Conservation (phyloP, 2,797 vertebrate genomes). For the Anguilla megastoma region DNA sequence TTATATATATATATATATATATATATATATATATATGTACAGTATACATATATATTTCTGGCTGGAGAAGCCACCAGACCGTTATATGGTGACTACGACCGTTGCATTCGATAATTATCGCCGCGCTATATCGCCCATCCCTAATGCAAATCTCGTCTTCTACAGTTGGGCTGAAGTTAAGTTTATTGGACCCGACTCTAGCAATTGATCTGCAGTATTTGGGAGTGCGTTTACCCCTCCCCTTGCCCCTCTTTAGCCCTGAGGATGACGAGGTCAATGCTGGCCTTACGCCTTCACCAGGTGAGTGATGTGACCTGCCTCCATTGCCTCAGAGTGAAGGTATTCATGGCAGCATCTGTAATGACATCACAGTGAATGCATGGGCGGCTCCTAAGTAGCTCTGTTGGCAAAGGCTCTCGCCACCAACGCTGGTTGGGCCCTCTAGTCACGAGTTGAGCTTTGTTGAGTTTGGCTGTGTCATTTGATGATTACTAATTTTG, state of each 20-base stretch:
- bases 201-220: conserved; percentile 91
- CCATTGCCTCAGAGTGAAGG: neutral
- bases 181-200: conserved; percentile 82
- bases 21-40: too few relatives aligned
- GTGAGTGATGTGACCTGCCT: conserved; percentile 46
- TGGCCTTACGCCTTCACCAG: conserved; percentile 46
- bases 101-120: too few relatives aligned
- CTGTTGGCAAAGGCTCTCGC: neutral
- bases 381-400: neutral
- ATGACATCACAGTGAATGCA: neutral
- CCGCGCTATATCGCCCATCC: neutral
- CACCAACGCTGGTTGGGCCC: neutral
- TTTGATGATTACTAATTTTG: neutral
- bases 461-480: neutral
- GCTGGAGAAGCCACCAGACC: neutral
- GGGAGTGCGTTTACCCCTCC: conserved; percentile 88
- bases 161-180: conserved; percentile 91
- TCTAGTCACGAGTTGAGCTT: neutral
- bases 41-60: neutral
- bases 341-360: neutral
- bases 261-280: conserved; percentile 28
- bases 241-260: conserved; percentile 62
- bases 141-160: conserved; percentile 32
- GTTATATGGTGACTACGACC: neutral
- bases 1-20: too few relatives aligned